Evolutionary conservation across 2,888 invertebrate genomes (phyloP), one percentile per base, ranked within the genome.

Genomic region (Alloscopus bannaensis): DNA sequence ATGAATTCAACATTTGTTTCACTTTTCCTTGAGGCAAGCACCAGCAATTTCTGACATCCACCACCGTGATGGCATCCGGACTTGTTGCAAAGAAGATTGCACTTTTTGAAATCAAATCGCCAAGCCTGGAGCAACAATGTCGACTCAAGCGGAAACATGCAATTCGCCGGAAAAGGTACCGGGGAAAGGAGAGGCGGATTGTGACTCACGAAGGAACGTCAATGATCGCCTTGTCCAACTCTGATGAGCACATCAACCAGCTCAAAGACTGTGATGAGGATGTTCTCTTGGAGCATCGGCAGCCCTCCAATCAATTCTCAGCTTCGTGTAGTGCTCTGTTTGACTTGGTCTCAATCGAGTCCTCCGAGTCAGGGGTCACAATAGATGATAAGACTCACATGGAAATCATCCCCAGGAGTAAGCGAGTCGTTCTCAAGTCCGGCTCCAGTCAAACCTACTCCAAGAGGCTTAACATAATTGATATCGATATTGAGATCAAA

Each of bases 11-110:
- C 31, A 11, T 18, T 20, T 59, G 31, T 29, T 28, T 59, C n/a
- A 8, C 31, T 59, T n/a, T n/a, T n/a, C n/a, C n/a, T n/a, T n/a
- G n/a, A n/a, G n/a, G n/a, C 59, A 29, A 1, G 59, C 28, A 59
- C 8, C n/a, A 59, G 4, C 31, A 29, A 59, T n/a, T 40, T 13
- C 20, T 8, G 20, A 42, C 24, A 11, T 55, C 50, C 18, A n/a
- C n/a, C 8, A 50, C 16, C 8, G 50, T 22, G 6, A 80, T 80
- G 80, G 80, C 80, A 28, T 80, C 80, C 0, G 83, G 84, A 52
- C 36, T 75, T 22, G 84, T 84, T 8, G 83, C 84, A 29, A 83
- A 83, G 62, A 83, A 84, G 77, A 84, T 84, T 79, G 83, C 83
- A 18, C 73, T 83, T 1, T 84, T 84, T 78, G 83, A 84, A 69